phyloP scores from a whole-genome alignment of 2,113 vertebrate genomes.

The Bolborhynchus lineola region DNA sequence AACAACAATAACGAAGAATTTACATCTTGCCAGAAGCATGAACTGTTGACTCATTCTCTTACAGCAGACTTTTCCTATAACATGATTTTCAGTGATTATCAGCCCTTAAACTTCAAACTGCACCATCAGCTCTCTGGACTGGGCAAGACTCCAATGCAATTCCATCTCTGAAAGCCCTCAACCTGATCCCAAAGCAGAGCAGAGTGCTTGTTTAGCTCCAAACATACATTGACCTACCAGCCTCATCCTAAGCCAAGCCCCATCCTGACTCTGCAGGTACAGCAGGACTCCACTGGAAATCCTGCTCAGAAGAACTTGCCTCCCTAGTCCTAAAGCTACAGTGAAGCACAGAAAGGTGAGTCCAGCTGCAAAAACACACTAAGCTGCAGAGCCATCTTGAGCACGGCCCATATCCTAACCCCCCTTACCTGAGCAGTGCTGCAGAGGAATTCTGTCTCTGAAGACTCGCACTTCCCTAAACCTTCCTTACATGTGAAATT shows the following conservation, averaged over 20 bases:
- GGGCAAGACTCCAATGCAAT: neutral
- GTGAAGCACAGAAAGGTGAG: neutral
- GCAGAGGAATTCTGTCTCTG: neutral
- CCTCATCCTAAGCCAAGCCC: neutral
- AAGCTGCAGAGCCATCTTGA: neutral
- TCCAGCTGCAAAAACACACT: neutral
- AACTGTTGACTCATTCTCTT: neutral
- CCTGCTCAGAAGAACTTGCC: neutral
- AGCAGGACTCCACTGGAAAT: neutral
- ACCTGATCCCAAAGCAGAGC: neutral
- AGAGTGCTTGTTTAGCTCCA: neutral
- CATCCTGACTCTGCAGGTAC: neutral
- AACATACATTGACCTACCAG: neutral
- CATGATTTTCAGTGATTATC: neutral
- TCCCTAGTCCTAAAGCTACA: neutral
- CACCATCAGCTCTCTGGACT: neutral
- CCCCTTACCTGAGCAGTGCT: neutral
- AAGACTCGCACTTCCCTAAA: neutral
- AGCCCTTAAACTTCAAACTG: neutral
- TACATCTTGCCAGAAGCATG: neutral
- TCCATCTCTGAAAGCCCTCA: neutral
- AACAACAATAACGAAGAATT: neutral
- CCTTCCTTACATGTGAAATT: neutral
- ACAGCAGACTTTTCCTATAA: neutral
- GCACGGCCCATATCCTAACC: neutral